Evolutionary conservation across 2,888 invertebrate species (phyloP), one percentile per base, ranked within the genome.

Genomic region (Platyscelio sp.): DNA sequence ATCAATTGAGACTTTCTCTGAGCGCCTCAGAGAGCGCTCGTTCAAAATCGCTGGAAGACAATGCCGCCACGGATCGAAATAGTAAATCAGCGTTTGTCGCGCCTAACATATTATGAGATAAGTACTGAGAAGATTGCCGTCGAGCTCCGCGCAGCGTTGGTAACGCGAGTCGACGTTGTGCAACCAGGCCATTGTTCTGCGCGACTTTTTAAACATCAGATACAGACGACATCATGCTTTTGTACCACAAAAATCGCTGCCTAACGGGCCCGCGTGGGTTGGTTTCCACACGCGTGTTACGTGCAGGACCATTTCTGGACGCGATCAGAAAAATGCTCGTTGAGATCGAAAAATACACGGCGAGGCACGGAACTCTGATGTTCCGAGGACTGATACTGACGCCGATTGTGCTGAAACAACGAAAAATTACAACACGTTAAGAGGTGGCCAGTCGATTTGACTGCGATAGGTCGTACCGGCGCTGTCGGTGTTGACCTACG

Each of bases 211-310:
- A 49, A 77, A 67, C 72, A 54, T 77, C 80, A 61, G 70, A 80
- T 74, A 77, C 77, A 58, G 74, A 74, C 71, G 63, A 78, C 74
- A 60, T 76, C 54, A 61, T 56, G 79, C 26, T 49, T 75, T 81
- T 51, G 63, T 54, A 29, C 68, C 61, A 65, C 58, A 75, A 79
- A 83, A 83, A 83, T 75, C 26, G 56, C 27, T 38, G 63, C 18
- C 65, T 46, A 67, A 74, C 74, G 67, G 77, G 60, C 63, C 70
- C 61, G 61, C 75, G 87, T 85, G 70, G 85, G 85, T 74, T 77
- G 78, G 78, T 86, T 87, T 83, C 84, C 72, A 83, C 77, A 78
- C 72, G 82, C 86, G 71, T 70, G 38, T 85, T 85, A 83, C 78
- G 80, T 61, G 61, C 75, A 63, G 79, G 78, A 68, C 80, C 84